Percentiles rank a stretch among this genome's conserved stretches.
These are phyloP conservation scores for Drosophila repleta DNA, from an alignment of 1,140 invertebrate genomes.

Conservation along the genomic window DNA sequence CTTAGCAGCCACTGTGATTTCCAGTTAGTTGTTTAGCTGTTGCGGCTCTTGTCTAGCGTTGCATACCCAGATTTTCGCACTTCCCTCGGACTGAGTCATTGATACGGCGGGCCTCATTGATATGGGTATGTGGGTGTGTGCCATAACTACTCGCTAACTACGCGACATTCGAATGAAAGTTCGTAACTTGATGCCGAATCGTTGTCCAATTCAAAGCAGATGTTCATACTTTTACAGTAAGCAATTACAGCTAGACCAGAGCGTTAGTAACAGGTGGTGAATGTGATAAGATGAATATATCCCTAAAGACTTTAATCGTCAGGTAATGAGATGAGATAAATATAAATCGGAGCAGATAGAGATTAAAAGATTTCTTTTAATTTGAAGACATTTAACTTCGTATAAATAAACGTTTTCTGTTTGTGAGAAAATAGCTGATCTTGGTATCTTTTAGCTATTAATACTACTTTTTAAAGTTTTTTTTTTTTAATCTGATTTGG, in stretches of 20 bases:
- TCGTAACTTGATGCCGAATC: slow-evolving; percentile 55
- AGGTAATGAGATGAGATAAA: too few relatives aligned
- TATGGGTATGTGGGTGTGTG: background rate
- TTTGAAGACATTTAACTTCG: too few relatives aligned
- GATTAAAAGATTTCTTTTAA: too few relatives aligned
- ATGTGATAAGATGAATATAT: background rate
- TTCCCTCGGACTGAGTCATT: slow-evolving; percentile 60
- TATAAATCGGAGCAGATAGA: too few relatives aligned
- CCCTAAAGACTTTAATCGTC: too few relatives aligned
- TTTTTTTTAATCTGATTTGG: too few relatives aligned
- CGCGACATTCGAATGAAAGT: slow-evolving; percentile 32
- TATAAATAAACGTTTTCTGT: too few relatives aligned
- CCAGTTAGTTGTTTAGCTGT: slow-evolving; percentile 42
- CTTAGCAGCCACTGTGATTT: slow-evolving; percentile 61
- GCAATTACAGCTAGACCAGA: slow-evolving; percentile 1
- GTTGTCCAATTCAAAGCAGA: slow-evolving; percentile 16
- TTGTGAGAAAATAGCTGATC: too few relatives aligned
- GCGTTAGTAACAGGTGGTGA: background rate
- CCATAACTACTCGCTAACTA: background rate
- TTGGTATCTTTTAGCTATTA: too few relatives aligned
- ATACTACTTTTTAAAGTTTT: too few relatives aligned
- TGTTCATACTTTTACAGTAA: background rate
- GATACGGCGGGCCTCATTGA: slow-evolving; percentile 7
- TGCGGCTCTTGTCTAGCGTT: slow-evolving; percentile 22
- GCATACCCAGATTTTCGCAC: slow-evolving; percentile 61